Evolutionary conservation across 2,113 vertebrate species (phyloP).

Genomic region (Perccottus glenii): DNA sequence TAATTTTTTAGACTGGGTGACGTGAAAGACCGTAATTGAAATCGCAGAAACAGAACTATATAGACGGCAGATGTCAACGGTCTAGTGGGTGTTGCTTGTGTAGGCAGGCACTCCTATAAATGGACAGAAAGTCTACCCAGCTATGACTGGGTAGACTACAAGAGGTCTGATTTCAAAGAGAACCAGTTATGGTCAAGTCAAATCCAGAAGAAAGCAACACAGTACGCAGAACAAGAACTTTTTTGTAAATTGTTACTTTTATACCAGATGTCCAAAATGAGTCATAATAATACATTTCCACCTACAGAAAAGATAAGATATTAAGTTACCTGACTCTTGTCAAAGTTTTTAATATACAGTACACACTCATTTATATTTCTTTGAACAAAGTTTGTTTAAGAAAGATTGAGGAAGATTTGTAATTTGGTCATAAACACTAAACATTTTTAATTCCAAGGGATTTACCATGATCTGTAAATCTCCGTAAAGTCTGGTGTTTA

Average conservation of each 20-base stretch:
- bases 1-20: conserved; percentile 44
- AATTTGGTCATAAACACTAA: background rate
- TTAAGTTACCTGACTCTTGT: no score
- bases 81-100: conserved; percentile 53
- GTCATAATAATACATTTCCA: background rate
- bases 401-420: background rate
- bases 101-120: conserved; percentile 61
- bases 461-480: conserved; percentile 1
- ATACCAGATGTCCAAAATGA: background rate
- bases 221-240: background rate
- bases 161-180: conserved; percentile 60
- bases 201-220: background rate
- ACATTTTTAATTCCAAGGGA: background rate
- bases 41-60: conserved; percentile 14
- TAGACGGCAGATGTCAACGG: background rate
- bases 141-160: conserved; percentile 51
- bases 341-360: no score
- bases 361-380: no score
- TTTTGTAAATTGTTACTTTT: background rate
- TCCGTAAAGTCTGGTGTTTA: conserved; percentile 41
- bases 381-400: background rate
- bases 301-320: no score
- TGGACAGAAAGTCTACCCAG: conserved; percentile 57
- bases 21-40: conserved; percentile 36
- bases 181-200: conserved; percentile 52